These are phyloP conservation scores for Lophius americanus DNA, from an alignment of 2,797 vertebrate species.

Conservation along the genomic window DNA sequence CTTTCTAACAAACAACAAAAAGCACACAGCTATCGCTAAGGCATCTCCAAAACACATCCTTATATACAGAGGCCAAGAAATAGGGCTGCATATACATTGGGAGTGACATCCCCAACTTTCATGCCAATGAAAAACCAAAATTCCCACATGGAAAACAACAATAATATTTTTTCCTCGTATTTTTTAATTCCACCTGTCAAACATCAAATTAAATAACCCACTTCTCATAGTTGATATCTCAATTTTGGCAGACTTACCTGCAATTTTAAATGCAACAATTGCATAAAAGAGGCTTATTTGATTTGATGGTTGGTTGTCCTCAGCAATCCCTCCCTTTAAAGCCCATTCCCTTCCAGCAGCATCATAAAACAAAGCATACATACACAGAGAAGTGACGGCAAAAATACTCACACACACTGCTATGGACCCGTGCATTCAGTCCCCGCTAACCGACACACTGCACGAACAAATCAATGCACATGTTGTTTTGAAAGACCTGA, in stretches of 20 bases:
- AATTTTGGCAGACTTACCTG: constrained; percentile 6
- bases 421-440: constrained; percentile 7
- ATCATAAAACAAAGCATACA: constrained; percentile 15
- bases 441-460: not conserved
- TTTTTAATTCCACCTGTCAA: not conserved
- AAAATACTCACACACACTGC: constrained; percentile 40
- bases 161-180: constrained; percentile 2
- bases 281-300: constrained; percentile 7
- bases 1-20: constrained; percentile 48
- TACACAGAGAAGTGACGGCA: constrained; percentile 27
- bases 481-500: constrained; percentile 19
- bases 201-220: constrained; percentile 24
- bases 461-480: constrained; percentile 32
- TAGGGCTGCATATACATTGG: constrained; percentile 65
- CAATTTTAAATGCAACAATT: constrained; percentile 15
- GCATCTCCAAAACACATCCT: constrained; percentile 55
- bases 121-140: constrained; percentile 38
- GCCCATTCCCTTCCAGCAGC: constrained; percentile 11
- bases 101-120: constrained; percentile 47
- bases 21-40: constrained; percentile 66
- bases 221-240: not conserved
- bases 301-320: not conserved
- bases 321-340: constrained; percentile 16
- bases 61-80: constrained; percentile 71
- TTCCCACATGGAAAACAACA: constrained; percentile 25